Evolutionary conservation across 2,888 invertebrate genomes (phyloP).

Genomic region (Andrena flavipes): DNA sequence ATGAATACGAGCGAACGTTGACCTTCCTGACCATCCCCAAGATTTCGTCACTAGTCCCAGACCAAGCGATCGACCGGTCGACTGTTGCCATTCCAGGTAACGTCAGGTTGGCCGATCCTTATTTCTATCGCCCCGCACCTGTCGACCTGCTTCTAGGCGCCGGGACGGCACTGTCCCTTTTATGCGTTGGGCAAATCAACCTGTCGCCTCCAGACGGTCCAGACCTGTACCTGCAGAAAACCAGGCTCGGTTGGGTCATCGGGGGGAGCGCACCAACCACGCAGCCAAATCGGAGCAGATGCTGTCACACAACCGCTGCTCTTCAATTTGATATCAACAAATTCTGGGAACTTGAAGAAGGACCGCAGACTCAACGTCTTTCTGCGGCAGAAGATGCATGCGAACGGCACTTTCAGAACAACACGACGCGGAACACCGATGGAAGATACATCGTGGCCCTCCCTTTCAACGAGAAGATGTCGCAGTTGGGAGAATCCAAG

Average conservation of each 20-base stretch:
- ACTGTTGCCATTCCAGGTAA: neutral
- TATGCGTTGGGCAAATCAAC: neutral
- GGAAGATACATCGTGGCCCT: slow-evolving; percentile 10
- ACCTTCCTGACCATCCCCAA: neutral
- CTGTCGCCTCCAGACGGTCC: neutral
- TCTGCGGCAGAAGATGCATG: neutral
- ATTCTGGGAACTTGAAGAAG: slow-evolving; percentile 27
- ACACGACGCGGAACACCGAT: neutral
- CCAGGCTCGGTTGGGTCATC: slow-evolving; percentile 6
- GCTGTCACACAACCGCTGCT: neutral
- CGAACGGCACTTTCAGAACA: slow-evolving; percentile 12
- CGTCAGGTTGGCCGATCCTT: neutral
- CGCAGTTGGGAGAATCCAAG: neutral
- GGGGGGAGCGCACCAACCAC: neutral
- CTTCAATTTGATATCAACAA: neutral
- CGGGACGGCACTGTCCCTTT: neutral
- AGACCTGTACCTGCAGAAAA: slow-evolving; percentile 2
- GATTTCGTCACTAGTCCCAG: neutral
- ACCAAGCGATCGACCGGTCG: neutral
- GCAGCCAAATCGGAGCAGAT: neutral
- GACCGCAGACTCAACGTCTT: neutral
- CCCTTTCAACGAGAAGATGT: neutral
- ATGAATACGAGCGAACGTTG: neutral
- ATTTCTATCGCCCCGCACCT: neutral
- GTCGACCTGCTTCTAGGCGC: neutral